Evolutionary conservation across 2,797 vertebrate species (phyloP).

Genomic region (Paguma larvata): DNA sequence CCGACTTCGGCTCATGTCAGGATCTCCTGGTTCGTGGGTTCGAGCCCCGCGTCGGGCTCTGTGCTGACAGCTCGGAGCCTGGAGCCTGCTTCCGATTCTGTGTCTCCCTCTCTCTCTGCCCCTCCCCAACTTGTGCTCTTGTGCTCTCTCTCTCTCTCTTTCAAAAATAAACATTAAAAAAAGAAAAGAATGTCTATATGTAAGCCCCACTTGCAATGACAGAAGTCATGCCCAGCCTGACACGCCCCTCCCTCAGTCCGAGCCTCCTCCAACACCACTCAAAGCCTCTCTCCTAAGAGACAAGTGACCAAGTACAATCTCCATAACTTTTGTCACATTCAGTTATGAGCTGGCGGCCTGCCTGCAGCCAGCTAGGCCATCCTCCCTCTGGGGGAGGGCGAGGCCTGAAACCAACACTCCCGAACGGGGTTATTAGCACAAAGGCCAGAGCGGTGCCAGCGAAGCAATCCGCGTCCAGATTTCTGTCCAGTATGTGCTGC

Average conservation of each 20-base stretch:
- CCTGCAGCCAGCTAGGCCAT: neutral
- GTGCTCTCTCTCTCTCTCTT: no score
- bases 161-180: no score
- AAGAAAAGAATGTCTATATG: neutral
- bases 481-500: neutral
- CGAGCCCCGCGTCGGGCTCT: no score
- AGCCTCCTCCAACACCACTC: neutral
- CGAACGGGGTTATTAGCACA: neutral
- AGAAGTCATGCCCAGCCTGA: neutral
- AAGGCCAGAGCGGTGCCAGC: neutral
- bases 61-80: no score
- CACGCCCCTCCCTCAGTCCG: neutral
- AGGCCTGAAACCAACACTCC: neutral
- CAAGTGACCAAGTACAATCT: neutral
- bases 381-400: neutral
- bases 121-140: no score
- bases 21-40: no score
- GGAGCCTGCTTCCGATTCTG: no score
- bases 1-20: no score
- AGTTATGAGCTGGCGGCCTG: neutral
- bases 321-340: neutral
- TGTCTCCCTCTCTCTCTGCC: no score
- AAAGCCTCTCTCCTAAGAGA: neutral
- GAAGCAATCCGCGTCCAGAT: neutral
- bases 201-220: neutral